Evolutionary conservation across 1,140 invertebrate genomes (phyloP).

Genomic region (Gryon sp.): DNA sequence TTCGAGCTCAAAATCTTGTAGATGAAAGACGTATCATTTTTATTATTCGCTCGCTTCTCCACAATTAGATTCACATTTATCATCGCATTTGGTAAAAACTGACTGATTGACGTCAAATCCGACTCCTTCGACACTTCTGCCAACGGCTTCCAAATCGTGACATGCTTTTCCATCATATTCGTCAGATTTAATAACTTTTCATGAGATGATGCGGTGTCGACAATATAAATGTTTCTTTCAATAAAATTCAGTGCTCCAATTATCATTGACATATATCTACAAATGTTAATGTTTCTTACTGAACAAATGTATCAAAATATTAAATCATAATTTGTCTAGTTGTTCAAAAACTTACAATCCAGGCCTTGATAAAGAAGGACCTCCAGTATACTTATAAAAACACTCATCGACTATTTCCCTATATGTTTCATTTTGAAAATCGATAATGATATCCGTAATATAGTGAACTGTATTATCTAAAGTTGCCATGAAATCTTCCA

Average conservation of each 20-base stretch:
- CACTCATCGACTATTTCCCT: conserved; percentile 59
- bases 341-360: conserved; percentile 70
- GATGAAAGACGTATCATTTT: conserved; percentile 52
- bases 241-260: conserved; percentile 64
- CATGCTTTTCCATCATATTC: conserved; percentile 62
- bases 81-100: conserved; percentile 65
- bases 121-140: conserved; percentile 63
- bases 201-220: conserved; percentile 64
- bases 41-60: conserved; percentile 36
- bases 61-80: conserved; percentile 73
- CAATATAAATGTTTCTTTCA: conserved; percentile 64
- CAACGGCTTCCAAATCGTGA: conserved; percentile 71
- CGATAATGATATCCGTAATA: conserved; percentile 68
- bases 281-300: too few relatives aligned
- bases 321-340: too few relatives aligned
- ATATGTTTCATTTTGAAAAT: conserved; percentile 68
- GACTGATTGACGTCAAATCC: conserved; percentile 45
- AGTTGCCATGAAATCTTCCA: conserved; percentile 55
- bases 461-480: conserved; percentile 66
- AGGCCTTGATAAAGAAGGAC: conserved; percentile 62
- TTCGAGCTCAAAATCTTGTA: conserved; percentile 69
- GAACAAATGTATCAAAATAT: too few relatives aligned
- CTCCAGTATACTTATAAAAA: conserved; percentile 63
- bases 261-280: conserved; percentile 65
- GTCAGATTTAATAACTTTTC: conserved; percentile 63